These are phyloP conservation scores for Tenualosa thibaudeaui DNA, from an alignment of 2,797 vertebrate species.

Conservation along the genomic window DNA sequence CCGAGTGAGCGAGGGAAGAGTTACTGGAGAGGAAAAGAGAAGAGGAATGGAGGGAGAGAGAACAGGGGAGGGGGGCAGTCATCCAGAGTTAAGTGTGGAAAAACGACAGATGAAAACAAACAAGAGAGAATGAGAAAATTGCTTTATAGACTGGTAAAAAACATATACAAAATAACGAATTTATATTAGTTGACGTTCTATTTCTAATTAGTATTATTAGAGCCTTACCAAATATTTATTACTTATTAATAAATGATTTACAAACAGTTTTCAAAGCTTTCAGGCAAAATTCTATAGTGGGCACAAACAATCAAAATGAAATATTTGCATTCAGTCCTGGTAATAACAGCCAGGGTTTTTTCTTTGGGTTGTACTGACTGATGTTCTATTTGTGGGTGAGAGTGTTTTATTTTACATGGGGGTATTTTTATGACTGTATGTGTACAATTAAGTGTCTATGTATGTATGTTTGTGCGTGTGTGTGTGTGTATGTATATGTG, in stretches of 20 bases:
- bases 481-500: slow-evolving; percentile 8
- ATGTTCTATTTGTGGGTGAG: not conserved
- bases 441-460: not conserved
- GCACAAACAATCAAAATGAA: not conserved
- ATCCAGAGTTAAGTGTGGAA: slow-evolving; percentile 45
- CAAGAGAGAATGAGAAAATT: slow-evolving; percentile 39
- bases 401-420: not conserved
- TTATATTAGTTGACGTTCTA: not conserved
- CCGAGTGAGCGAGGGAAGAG: slow-evolving; percentile 60
- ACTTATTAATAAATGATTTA: not conserved
- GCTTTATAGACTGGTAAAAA: not conserved
- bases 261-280: not conserved
- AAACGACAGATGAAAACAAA: slow-evolving; percentile 35
- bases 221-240: not conserved
- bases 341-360: not conserved
- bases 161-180: not conserved
- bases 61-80: not conserved
- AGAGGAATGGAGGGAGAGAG: slow-evolving; percentile 21
- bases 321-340: not conserved
- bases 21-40: slow-evolving; percentile 62
- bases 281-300: not conserved
- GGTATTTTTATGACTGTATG: not conserved
- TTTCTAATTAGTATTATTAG: not conserved
- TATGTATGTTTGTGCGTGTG: not conserved
- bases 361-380: not conserved